Evolutionary conservation across 2,113 vertebrate genomes (phyloP), one percentile per base, ranked within the genome.

Genomic region (Chaetodon auriga): DNA sequence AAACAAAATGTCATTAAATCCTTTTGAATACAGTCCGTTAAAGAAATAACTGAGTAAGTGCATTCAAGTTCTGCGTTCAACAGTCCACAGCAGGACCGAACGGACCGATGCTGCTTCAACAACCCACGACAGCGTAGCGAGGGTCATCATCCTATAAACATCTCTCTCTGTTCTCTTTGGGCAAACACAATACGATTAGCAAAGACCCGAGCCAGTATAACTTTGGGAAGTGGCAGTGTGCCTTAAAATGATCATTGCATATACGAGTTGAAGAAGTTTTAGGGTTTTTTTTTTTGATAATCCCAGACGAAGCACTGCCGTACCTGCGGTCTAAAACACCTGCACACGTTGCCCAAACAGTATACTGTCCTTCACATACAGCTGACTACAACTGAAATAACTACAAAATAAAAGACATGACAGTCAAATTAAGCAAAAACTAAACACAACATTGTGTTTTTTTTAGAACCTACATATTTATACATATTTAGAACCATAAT

Each of bases 181-280:
- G 74, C 57, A 78, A 85, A 69, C 65, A 43, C 75, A 81, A 80
- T 7, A 53, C 7, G 64, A 51, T 46, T 41, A 65, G 5, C 46
- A 53, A 63, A 78, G 57, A 82, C n/a, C 48, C 53, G 6, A 83
- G 78, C 68, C 35, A 45, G 49, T 43, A 36, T 13, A 57, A 68
- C 75, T 80, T 81, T 74, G 71, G 66, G 71, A 75, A 76, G 53
- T 82, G 88, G 87, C 84, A 93, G 84, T 85, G 77, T 81, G 81
- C 53, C 21, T 48, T 74, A 61, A 80, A 75, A 83, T 63, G 49
- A 80, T 68, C n/a, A 64, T 85, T 89, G 90, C 89, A 92, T 90
- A 85, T 78, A 61, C 1, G 35, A 78, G 51, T 81, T 18, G 58
- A 84, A 55, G 15, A 63, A 48, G 54, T 75, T 81, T 77, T 58